Base-by-base conservation (phyloP, 2,797 vertebrate genomes). In the Cossypha caffra region DNA sequence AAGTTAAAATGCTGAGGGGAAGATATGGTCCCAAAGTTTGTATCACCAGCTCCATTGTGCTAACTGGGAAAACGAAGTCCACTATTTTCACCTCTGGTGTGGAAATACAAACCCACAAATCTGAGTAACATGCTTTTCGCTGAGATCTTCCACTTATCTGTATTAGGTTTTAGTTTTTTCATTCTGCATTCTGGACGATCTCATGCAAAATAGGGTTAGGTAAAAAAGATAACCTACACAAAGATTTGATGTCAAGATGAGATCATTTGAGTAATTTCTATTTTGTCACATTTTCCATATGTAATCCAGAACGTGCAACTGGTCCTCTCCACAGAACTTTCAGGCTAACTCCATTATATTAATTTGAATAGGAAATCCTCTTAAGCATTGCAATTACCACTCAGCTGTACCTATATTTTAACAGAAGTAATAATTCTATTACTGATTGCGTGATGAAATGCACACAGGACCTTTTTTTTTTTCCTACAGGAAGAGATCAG, bases 231-330 rank as follows among this genome's bases (percentile, higher is more conserved):
- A 79, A 63, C 58, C 31, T 88, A 61, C 47, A 74, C 10, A 52
- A 86, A 62, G 33, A n/a, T 71, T 89, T 72, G 38, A 43, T 75
- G n/a, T 58, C 93, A 90, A 91, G 84, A 86, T 88, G 82, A 63
- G 37, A 64, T 68, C 24, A 86, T 95, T 93, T 95, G 67, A 21
- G 66, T 88, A 80, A 78, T 95, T 96, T 95, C 71, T 96, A 52
- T 91, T 97, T 95, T 95, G 71, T 90, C 79, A 90, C 58, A 88
- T 96, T 93, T 95, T 97, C 83, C 25, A 43, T 93, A 66, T 75
- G 63, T 93, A 95, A 96, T 92, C 75, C 93, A 96, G 85, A 52
- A 97, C 77, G 68, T 88, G 83, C 88, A 96, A 95, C 68, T 88
- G 76, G 89, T 96, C 18, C 4, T 52, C 26, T 83, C 17, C 25